Percentiles rank a stretch among this genome's conserved stretches.
These are phyloP conservation scores for Plectrocnemia conspersa DNA, from an alignment of 1,140 invertebrate genomes.

Conservation along the genomic window DNA sequence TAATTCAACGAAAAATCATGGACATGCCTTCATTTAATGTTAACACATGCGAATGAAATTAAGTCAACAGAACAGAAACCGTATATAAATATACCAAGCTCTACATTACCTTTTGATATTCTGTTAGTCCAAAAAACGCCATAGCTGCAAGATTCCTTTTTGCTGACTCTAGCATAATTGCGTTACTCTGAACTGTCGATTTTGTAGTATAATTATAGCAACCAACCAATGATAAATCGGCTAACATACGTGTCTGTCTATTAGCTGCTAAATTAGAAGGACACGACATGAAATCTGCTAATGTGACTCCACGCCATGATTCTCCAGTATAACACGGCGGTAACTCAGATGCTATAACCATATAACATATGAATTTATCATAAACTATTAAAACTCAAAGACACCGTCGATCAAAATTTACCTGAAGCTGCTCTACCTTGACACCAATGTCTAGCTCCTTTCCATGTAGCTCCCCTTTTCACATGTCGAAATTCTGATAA, in stretches of 20 bases:
- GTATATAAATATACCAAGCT: constrained; percentile 1
- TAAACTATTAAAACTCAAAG: background rate
- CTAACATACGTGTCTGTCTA: constrained; percentile 95
- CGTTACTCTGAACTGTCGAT: constrained; percentile 82
- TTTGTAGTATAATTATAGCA: constrained; percentile 87
- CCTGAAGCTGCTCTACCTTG: constrained; percentile 75
- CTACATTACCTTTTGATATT: constrained; percentile 81
- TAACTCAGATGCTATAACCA: constrained; percentile 62
- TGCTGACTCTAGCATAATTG: constrained; percentile 88
- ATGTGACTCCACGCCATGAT: constrained; percentile 59
- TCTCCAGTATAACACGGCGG: constrained; percentile 69
- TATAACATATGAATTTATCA: constrained; percentile 11
- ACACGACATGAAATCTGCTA: constrained; percentile 86
- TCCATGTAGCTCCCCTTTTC: constrained; percentile 96
- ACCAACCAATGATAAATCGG: constrained; percentile 87
- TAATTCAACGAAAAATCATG: too few species aligned
- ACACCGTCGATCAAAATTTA: constrained; percentile 22
- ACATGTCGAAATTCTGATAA: constrained; percentile 94
- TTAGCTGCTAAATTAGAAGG: constrained; percentile 91
- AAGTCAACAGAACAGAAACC: background rate
- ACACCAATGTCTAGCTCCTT: constrained; percentile 81
- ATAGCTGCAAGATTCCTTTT: constrained; percentile 91
- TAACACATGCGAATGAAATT: too few species aligned
- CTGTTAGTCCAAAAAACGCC: constrained; percentile 96
- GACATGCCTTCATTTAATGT: too few species aligned